Evolutionary conservation across 2,888 invertebrate genomes (phyloP).

Genomic region (Gnatocerus cornutus): DNA sequence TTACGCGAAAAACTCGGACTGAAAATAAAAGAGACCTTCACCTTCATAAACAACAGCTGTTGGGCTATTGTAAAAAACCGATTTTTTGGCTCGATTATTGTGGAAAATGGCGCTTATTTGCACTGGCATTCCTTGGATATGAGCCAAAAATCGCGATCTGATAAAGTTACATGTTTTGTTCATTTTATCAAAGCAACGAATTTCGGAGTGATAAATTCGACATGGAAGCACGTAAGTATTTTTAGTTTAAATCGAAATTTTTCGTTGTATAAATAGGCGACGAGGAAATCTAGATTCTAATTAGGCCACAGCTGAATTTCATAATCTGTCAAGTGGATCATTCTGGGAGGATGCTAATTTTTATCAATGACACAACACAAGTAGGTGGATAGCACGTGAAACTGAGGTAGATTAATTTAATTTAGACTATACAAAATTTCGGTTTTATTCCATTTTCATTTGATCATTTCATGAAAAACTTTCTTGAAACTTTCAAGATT

Average conservation of each 20-base stretch:
- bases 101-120: conserved; percentile 4
- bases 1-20: too few relatives aligned
- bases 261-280: conserved; percentile 29
- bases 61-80: neutral
- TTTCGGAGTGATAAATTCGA: conserved; percentile 6
- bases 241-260: conserved; percentile 28
- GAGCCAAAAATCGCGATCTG: neutral
- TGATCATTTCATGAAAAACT: conserved; percentile 42
- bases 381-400: too few relatives aligned
- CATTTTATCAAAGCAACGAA: too few relatives aligned
- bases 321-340: conserved; percentile 28
- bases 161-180: neutral
- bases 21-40: neutral
- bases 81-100: conserved; percentile 1
- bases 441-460: too few relatives aligned
- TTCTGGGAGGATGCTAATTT: neutral
- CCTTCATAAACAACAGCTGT: conserved; percentile 3
- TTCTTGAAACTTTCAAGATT: conserved; percentile 39
- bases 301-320: conserved; percentile 36
- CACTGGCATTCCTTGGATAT: neutral
- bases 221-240: conserved; percentile 18
- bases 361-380: too few relatives aligned
- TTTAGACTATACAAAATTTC: too few relatives aligned
- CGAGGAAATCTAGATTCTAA: conserved; percentile 29
- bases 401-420: too few relatives aligned